phyloP scores from a whole-genome alignment of 2,888 invertebrate genomes.

The Glyphotaelius pellucidus region DNA sequence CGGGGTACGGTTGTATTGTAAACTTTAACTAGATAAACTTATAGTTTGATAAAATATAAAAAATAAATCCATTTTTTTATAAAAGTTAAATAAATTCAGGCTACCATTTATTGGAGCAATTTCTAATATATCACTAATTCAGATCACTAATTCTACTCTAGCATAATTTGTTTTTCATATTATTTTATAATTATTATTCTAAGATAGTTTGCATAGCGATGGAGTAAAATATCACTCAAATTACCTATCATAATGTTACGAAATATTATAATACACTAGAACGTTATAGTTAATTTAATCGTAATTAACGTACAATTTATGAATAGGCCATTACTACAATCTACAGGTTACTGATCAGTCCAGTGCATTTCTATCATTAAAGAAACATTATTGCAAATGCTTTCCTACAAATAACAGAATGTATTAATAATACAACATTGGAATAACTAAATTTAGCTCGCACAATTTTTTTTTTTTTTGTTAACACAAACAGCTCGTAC shows the following conservation, averaged over 20 bases:
- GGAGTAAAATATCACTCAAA: constrained; percentile 29
- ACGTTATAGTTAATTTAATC: not conserved
- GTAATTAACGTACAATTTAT: not conserved
- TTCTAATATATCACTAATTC: constrained; percentile 56
- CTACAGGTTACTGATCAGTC: not conserved
- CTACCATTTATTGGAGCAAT: constrained; percentile 14
- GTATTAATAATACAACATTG: not conserved
- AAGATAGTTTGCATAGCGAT: not conserved
- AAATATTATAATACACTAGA: not conserved
- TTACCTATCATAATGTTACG: not conserved
- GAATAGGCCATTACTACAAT: not conserved
- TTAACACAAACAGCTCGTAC: not conserved
- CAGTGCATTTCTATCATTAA: not conserved
- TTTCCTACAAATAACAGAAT: not conserved
- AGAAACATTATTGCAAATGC: not conserved
- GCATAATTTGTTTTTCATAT: not conserved
- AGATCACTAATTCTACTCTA: constrained; percentile 53
- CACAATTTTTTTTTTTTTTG: not conserved
- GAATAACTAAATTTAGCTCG: not conserved
- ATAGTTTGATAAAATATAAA: not conserved
- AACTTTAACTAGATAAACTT: not conserved
- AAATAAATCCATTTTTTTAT: constrained; percentile 4
- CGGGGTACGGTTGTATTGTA: not conserved
- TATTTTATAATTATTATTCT: constrained; percentile 13
- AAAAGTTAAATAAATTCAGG: constrained; percentile 2